phyloP scores from a whole-genome alignment of 2,113 vertebrate genomes.

The Syngnathus typhle region DNA sequence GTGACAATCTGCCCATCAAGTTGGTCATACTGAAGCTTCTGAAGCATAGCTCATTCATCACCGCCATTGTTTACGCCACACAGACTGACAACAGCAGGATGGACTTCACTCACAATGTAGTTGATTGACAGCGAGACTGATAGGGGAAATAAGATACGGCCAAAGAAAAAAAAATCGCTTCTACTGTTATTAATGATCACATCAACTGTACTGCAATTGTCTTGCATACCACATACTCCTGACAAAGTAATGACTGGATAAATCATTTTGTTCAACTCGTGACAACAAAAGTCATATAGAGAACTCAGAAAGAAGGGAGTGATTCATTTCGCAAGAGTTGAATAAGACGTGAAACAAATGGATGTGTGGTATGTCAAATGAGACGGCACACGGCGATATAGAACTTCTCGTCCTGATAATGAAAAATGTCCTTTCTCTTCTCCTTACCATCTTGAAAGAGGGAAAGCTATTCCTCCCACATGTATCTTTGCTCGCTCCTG shows the following conservation, averaged over 20 bases:
- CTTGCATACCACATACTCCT: background rate
- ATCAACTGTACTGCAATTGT: background rate
- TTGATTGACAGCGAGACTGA: constrained; percentile 21
- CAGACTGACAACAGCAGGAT: constrained; percentile 25
- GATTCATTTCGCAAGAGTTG: constrained; percentile 54
- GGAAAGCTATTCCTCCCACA: constrained; percentile 40
- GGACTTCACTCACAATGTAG: constrained; percentile 1
- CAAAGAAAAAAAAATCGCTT: background rate
- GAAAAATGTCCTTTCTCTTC: constrained; percentile 18
- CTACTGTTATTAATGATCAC: background rate
- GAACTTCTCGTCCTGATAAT: constrained; percentile 9
- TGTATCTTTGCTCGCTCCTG: constrained; percentile 20
- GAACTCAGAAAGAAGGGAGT: constrained; percentile 45
- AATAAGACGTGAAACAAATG: constrained; percentile 61
- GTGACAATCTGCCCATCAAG: constrained; percentile 37
- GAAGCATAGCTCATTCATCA: constrained; percentile 43
- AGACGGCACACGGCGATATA: too few relatives aligned
- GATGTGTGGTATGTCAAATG: constrained; percentile 23
- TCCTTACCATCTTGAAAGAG: constrained; percentile 30
- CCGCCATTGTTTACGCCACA: constrained; percentile 26
- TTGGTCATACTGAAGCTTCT: constrained; percentile 18
- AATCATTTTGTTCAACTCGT: background rate
- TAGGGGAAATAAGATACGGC: constrained; percentile 5
- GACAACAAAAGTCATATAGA: constrained; percentile 18
- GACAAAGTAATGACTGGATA: background rate